These are phyloP conservation scores for Ylistrum balloti DNA, from an alignment of 1,140 invertebrate species.

Conservation along the genomic window DNA sequence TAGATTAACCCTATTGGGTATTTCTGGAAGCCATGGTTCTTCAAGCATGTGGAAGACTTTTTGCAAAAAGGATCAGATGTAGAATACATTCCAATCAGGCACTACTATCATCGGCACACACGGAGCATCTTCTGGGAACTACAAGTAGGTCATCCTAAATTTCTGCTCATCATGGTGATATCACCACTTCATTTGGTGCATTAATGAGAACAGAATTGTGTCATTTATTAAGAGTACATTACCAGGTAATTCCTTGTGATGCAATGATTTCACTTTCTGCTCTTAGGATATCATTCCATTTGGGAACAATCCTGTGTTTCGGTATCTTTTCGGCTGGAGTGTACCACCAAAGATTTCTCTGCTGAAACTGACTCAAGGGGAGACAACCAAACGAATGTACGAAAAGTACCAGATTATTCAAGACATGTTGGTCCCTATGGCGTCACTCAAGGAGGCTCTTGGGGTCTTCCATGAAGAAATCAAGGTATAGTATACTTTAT, in stretches of 20 bases:
- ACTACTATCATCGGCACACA: slow-evolving; percentile 93
- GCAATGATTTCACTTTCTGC: not conserved
- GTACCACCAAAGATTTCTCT: slow-evolving; percentile 92
- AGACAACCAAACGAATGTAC: slow-evolving; percentile 89
- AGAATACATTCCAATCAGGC: slow-evolving; percentile 90
- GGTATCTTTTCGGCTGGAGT: slow-evolving; percentile 90
- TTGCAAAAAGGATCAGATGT: slow-evolving; percentile 81
- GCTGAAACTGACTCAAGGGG: slow-evolving; percentile 91
- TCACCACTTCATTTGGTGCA: too few relatives aligned
- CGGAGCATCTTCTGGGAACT: slow-evolving; percentile 92
- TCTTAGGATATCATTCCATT: slow-evolving; percentile 92
- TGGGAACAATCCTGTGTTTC: slow-evolving; percentile 90
- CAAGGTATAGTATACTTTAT: slow-evolving; percentile 84
- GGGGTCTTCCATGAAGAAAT: slow-evolving; percentile 88
- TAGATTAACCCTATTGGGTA: slow-evolving; percentile 88
- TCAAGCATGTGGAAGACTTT: slow-evolving; percentile 88
- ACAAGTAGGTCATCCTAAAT: slow-evolving; percentile 84
- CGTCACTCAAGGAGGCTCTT: slow-evolving; percentile 86
- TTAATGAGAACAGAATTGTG: too few relatives aligned
- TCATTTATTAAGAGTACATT: too few relatives aligned
- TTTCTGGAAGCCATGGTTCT: slow-evolving; percentile 94
- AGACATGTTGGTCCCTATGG: slow-evolving; percentile 91
- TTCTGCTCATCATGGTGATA: too few relatives aligned
- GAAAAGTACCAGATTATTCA: slow-evolving; percentile 92
- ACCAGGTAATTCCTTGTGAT: not conserved